Percentiles rank a stretch among this genome's conserved stretches.
phyloP scores from a whole-genome alignment of 64 coral and sea anemone genomes.

The Orbicella faveolata region DNA sequence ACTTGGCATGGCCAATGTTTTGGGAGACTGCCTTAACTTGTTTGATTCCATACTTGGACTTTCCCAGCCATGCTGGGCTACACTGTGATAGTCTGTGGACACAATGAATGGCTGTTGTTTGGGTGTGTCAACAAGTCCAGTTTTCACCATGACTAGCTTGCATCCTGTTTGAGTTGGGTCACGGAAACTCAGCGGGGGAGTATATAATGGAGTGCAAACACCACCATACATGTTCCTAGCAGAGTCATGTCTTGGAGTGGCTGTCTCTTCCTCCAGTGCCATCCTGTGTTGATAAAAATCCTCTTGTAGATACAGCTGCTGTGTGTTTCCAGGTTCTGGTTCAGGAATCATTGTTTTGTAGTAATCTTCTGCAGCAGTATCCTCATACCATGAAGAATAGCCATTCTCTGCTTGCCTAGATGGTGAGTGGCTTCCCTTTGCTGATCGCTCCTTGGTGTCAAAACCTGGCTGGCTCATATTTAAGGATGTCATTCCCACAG shows the following conservation, averaged over 20 bases:
- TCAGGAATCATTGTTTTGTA: constrained; percentile 29
- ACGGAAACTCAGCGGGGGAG: background rate
- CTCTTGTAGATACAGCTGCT: background rate
- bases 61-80: background rate
- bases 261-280: background rate
- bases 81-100: background rate
- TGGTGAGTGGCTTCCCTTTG: background rate
- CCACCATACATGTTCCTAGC: background rate
- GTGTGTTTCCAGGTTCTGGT: constrained; percentile 32
- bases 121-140: constrained; percentile 8
- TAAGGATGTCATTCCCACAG: background rate
- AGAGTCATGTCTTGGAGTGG: background rate
- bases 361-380: constrained; percentile 9
- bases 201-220: background rate
- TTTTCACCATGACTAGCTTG: constrained; percentile 26
- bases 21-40: background rate
- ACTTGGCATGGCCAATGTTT: background rate
- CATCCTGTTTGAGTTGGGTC: background rate
- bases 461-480: background rate
- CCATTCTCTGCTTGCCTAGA: background rate
- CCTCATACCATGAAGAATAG: background rate
- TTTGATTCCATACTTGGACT: background rate
- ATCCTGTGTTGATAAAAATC: background rate
- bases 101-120: background rate
- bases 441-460: background rate